These are phyloP conservation scores for Sakesphorus luctuosus DNA, from an alignment of 2,113 vertebrate species.

Conservation along the genomic window DNA sequence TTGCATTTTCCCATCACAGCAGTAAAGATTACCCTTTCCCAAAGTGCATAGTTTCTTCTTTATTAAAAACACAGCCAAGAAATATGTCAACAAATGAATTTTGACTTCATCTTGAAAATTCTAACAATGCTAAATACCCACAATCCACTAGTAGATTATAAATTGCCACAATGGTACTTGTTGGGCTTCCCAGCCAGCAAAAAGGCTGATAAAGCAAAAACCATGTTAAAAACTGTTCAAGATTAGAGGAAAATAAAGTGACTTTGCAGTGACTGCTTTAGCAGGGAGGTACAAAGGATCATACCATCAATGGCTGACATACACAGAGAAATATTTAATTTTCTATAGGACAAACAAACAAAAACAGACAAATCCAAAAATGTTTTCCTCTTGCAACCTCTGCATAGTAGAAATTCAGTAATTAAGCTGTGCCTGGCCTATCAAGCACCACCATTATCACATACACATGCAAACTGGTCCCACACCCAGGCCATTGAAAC, in stretches of 20 bases:
- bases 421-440: background rate
- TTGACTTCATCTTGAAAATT: background rate
- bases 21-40: slow-evolving; percentile 19
- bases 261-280: background rate
- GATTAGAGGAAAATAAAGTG: background rate
- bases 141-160: background rate
- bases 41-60: background rate
- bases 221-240: background rate
- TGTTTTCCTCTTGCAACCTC: background rate
- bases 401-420: background rate
- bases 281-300: background rate
- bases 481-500: background rate
- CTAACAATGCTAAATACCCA: background rate
- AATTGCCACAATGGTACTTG: background rate
- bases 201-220: background rate
- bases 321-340: background rate
- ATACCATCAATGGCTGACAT: background rate
- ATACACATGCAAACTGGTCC: background rate
- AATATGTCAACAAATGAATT: background rate
- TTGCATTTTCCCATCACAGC: slow-evolving; percentile 19
- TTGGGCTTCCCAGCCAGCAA: background rate
- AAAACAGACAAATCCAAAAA: background rate
- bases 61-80: slow-evolving; percentile 21
- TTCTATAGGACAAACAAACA: background rate
- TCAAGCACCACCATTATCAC: background rate